Conservation (phyloP, 2,113 vertebrate species). For the Gopherus evgoodei region DNA sequence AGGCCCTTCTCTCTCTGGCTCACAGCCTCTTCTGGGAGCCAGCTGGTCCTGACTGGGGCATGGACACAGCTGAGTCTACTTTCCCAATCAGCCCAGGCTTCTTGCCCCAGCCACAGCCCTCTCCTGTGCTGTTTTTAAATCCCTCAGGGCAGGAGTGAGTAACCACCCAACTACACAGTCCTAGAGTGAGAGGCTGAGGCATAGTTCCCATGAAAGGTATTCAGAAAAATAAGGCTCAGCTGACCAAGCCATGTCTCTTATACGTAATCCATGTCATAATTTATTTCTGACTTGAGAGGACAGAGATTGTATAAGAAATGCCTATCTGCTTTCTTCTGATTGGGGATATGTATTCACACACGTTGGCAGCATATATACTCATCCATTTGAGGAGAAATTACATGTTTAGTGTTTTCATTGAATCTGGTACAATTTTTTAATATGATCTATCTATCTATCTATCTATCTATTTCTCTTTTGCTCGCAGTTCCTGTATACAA, state of each 20-base stretch:
- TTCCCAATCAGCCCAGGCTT: no score
- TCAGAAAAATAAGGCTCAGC: neutral
- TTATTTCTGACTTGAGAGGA: neutral
- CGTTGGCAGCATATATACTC: neutral
- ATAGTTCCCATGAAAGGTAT: neutral
- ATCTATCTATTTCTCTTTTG: neutral
- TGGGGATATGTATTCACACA: neutral
- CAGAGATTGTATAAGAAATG: neutral
- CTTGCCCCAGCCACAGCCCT: no score
- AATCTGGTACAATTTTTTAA: neutral
- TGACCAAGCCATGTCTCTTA: neutral
- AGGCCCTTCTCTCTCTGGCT: no score
- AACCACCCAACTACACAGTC: neutral
- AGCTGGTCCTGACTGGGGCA: no score
- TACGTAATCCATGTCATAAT: neutral
- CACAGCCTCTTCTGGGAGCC: no score
- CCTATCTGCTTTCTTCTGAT: neutral
- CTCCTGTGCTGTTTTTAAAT: no score
- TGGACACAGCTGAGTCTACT: no score
- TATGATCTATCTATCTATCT: neutral
- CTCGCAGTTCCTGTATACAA: neutral
- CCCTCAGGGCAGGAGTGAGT: no score
- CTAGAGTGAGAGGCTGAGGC: neutral
- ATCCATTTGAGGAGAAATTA: neutral
- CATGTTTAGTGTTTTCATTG: neutral